Evolutionary conservation across 2,888 invertebrate genomes (phyloP), one percentile per base, ranked within the genome.

Genomic region (Halocaridina rubra): DNA sequence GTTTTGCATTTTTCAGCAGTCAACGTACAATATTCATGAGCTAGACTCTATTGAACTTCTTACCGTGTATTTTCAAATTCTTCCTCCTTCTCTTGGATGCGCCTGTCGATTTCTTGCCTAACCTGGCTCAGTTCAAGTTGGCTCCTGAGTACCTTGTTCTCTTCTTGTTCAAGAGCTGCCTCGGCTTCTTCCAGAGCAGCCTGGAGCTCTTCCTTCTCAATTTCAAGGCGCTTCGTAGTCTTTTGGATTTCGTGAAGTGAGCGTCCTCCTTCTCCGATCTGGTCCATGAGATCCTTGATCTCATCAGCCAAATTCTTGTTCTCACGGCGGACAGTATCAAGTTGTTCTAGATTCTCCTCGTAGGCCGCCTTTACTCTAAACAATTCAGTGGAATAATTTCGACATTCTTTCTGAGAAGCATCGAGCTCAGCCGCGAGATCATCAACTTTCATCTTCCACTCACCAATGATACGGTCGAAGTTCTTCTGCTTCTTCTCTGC

Each of bases 401-500:
- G 96, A 94, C 98, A 97, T 93, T 99, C 99, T 93, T 98, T 98
- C 93, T 99, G 99, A 92, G 98, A 97, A 91, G 98, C 98, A 91
- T 99, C 99, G 89, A 99, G 95, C 92, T 99, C 99, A 90, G 97
- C 96, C 89, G 97, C 96, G 90, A 98, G 94, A 92, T 99, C 99
- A 91, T 98, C 98, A 91, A 97, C 91, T 94, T 99, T 99, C 93
- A 98, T 96, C 93, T 99, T 98, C 99, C 99, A 99, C 95, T 99
- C 99, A 90, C 97, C 96, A 92, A 99, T 97, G 93, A 98, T 98
- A 93, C 99, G 98, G 94, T 99, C 99, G 94, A 99, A 99, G 89
- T 97, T 97, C 93, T 98, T 98, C 93, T 99, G 99, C 93, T 98
- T 99, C 97, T 99, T 99, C 93, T 99, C 99, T 90, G 99, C 96